phyloP scores from a whole-genome alignment of 1,140 invertebrate genomes.

The Protaetia brevitarsis region DNA sequence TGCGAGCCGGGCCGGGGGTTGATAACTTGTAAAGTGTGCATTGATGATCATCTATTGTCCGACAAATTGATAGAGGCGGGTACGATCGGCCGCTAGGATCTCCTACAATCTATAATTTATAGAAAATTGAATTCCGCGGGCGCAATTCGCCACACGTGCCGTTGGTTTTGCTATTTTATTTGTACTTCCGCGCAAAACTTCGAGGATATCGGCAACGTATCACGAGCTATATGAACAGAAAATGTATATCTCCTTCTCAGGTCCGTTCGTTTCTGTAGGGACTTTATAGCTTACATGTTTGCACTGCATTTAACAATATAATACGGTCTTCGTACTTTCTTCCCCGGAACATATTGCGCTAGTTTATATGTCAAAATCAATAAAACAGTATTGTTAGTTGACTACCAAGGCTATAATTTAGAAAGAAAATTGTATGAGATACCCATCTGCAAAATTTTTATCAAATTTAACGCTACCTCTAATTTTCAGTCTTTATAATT shows the following conservation, averaged over 20 bases:
- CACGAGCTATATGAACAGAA: not conserved
- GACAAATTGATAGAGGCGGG: slow-evolving; percentile 22
- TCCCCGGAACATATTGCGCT: too few species aligned
- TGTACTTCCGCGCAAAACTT: not conserved
- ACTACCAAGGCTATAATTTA: too few species aligned
- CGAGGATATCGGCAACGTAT: not conserved
- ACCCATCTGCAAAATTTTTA: too few species aligned
- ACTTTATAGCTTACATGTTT: not conserved
- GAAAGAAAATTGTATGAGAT: too few species aligned
- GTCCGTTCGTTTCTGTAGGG: not conserved
- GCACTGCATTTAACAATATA: slow-evolving; percentile 16
- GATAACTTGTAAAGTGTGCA: slow-evolving; percentile 19
- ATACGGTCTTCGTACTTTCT: slow-evolving; percentile 2
- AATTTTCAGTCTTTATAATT: too few species aligned
- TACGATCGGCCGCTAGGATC: not conserved
- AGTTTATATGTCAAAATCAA: too few species aligned
- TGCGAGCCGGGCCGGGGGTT: not conserved
- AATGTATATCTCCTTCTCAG: slow-evolving; percentile 5
- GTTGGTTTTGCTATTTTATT: not conserved
- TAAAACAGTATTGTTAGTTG: too few species aligned
- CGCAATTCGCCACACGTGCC: slow-evolving; percentile 23
- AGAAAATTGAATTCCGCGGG: slow-evolving; percentile 17
- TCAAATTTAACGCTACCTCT: too few species aligned
- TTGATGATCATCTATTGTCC: slow-evolving; percentile 16
- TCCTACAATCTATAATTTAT: slow-evolving; percentile 20